These are phyloP conservation scores for Phytoseiulus persimilis DNA, from an alignment of 2,888 invertebrate species.

Conservation along the genomic window DNA sequence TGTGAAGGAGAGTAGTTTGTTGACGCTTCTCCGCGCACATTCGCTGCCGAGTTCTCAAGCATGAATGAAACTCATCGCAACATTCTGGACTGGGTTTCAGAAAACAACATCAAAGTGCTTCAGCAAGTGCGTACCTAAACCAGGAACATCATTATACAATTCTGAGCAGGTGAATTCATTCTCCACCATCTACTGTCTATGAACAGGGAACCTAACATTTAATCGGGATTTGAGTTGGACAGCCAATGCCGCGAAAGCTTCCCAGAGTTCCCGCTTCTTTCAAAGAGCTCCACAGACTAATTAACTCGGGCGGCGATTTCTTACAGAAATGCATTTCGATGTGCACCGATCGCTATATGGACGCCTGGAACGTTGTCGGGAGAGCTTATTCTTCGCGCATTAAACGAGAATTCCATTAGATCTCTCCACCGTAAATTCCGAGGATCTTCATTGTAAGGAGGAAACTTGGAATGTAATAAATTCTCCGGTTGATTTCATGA, in stretches of 20 bases:
- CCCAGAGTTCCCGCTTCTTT: too few species aligned
- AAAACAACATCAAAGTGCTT: conserved; percentile 97
- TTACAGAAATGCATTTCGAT: conserved; percentile 88
- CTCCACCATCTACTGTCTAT: conserved; percentile 39
- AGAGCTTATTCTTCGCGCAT: conserved; percentile 76
- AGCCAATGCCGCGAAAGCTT: too few species aligned
- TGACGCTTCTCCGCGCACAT: not conserved
- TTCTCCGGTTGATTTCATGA: too few species aligned
- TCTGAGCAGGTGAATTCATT: conserved; percentile 63
- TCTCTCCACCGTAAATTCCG: not conserved
- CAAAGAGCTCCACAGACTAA: too few species aligned
- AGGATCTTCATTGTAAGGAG: too few species aligned
- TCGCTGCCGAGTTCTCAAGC: too few species aligned
- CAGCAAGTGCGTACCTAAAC: conserved; percentile 82
- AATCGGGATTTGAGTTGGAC: too few species aligned
- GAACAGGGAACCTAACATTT: too few species aligned
- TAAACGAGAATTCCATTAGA: conserved; percentile 60
- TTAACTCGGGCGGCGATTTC: conserved; percentile 40
- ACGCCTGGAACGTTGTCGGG: conserved; percentile 85
- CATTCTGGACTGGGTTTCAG: conserved; percentile 51
- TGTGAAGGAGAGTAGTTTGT: not conserved
- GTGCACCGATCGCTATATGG: conserved; percentile 98
- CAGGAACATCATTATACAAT: conserved; percentile 76
- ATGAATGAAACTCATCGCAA: too few species aligned
- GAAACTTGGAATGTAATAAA: too few species aligned